Base-by-base conservation (phyloP, 2,888 invertebrate genomes). In the Quadriops clusia region DNA sequence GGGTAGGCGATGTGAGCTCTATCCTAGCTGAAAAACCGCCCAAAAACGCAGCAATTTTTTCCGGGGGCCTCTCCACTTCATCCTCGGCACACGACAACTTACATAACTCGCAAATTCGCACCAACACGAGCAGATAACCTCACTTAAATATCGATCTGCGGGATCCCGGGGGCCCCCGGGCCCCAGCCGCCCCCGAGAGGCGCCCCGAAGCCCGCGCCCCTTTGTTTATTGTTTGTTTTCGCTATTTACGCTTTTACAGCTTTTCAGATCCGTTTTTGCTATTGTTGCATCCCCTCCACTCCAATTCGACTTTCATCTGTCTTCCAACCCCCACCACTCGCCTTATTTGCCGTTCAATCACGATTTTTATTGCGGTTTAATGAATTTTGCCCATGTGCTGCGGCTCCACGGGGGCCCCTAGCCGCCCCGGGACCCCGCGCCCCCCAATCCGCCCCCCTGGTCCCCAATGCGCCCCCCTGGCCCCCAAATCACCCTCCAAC, bases 91-190 rank as follows among this genome's bases (percentile, higher is more conserved):
- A 32, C 39, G 30, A 28, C 39, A 32, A 33, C 37, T 42, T 37
- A 34, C 32, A 33, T 37, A 30, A 40, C 35, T 36, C 32, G 37
- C 23, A 24, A 25, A 42, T 49, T 46, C 45, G 43, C 37, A 45
- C 38, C n/a, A n/a, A 38, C 39, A 18, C 23, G 28, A 17, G 30
- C 17, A 26, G 53, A 53, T 60, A 60, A 60, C 60, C 60, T 53
- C 50, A 59, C 57, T 57, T 58, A 55, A 45, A 39, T 58, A 60
- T 60, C 49, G 60, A 59, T 58, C n/a, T n/a, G n/a, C n/a, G n/a
- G n/a, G n/a, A n/a, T n/a, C n/a, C n/a, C n/a, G n/a, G n/a, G n/a
- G n/a, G n/a, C n/a, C n/a, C n/a, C n/a, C n/a, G n/a, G n/a, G n/a
- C n/a, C n/a, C n/a, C n/a, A n/a, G n/a, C n/a, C n/a, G n/a, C n/a